These are phyloP conservation scores for Mythimna albipuncta DNA, from an alignment of 2,888 invertebrate species.

Conservation along the genomic window DNA sequence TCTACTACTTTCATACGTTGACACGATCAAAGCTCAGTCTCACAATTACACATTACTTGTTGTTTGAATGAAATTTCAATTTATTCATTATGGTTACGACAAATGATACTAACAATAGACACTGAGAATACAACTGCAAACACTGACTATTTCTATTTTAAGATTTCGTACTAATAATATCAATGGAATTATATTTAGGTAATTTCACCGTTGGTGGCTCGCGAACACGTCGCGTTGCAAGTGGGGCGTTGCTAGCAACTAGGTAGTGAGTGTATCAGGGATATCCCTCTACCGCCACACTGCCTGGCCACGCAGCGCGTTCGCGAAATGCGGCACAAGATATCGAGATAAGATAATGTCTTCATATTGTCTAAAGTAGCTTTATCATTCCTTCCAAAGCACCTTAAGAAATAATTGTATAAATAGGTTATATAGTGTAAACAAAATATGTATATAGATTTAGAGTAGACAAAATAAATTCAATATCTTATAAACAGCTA, in stretches of 20 bases:
- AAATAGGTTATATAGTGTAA: slow-evolving; percentile 55
- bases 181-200: slow-evolving; percentile 40
- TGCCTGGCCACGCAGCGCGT: not conserved
- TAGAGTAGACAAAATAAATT: slow-evolving; percentile 71
- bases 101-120: slow-evolving; percentile 33
- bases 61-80: slow-evolving; percentile 35
- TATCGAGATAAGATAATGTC: slow-evolving; percentile 3
- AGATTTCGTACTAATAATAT: slow-evolving; percentile 32
- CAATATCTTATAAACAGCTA: slow-evolving; percentile 75
- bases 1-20: slow-evolving; percentile 52
- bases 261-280: not conserved
- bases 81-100: slow-evolving; percentile 18
- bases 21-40: slow-evolving; percentile 66
- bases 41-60: slow-evolving; percentile 54
- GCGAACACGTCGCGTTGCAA: slow-evolving; percentile 13
- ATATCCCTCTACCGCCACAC: not conserved
- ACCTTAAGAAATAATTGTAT: slow-evolving; percentile 68
- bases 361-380: slow-evolving; percentile 45
- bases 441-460: slow-evolving; percentile 65
- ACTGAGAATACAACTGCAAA: slow-evolving; percentile 41
- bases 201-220: slow-evolving; percentile 31
- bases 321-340: slow-evolving; percentile 6
- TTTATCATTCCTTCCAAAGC: slow-evolving; percentile 61
- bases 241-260: not conserved
- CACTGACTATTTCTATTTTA: slow-evolving; percentile 40